Conservation (phyloP, 2,888 invertebrate genomes). For the Scaptomyza reducta region DNA sequence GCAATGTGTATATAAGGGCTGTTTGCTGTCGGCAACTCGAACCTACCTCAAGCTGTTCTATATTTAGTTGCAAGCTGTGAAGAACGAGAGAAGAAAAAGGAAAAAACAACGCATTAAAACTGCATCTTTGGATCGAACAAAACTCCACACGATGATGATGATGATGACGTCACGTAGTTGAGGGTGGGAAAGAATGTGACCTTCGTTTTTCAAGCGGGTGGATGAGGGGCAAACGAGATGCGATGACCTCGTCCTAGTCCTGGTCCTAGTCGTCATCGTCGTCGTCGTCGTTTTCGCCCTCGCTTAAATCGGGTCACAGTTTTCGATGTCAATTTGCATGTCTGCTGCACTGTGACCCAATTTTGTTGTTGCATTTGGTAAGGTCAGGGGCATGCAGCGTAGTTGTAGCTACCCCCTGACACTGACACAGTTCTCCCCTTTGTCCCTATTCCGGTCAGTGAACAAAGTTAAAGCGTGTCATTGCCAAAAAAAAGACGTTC, state of each 20-base stretch:
- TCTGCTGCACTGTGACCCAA: constrained; percentile 45
- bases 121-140: constrained; percentile 1
- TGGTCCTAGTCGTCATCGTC: not conserved
- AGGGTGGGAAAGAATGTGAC: not conserved
- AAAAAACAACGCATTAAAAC: constrained; percentile 12
- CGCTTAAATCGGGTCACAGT: constrained; percentile 40
- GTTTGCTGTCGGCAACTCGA: constrained; percentile 47
- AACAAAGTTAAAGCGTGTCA: not conserved
- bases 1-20: constrained; percentile 37
- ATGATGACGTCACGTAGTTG: not conserved
- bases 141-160: not conserved
- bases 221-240: not conserved
- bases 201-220: not conserved
- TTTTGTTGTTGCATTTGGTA: constrained; percentile 15
- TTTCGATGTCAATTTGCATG: constrained; percentile 48
- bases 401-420: constrained; percentile 8
- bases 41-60: constrained; percentile 78
- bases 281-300: constrained; percentile 3
- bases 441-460: constrained; percentile 10
- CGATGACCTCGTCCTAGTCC: constrained; percentile 1
- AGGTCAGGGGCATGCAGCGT: constrained; percentile 34
- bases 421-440: constrained; percentile 35
- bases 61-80: constrained; percentile 59
- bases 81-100: constrained; percentile 3
- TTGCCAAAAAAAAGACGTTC: not conserved